phyloP scores from a whole-genome alignment of 1,140 invertebrate genomes.

The Aphis gossypii region DNA sequence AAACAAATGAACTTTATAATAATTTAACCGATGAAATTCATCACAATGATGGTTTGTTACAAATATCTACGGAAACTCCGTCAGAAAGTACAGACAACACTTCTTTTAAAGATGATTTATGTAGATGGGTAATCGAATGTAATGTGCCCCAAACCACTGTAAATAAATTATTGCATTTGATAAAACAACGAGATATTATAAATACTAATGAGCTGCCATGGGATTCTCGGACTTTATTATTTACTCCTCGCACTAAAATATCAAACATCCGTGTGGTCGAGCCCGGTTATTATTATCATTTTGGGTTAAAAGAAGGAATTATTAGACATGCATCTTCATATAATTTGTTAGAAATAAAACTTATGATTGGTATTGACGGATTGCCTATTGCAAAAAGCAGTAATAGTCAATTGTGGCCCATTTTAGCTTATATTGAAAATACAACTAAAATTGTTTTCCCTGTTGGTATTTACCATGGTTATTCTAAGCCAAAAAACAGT shows the following conservation, averaged over 20 bases:
- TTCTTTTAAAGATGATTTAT: not conserved
- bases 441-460: not conserved
- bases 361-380: not conserved
- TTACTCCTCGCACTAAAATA: too few species aligned
- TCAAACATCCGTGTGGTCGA: too few species aligned
- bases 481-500: not conserved
- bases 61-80: too few species aligned
- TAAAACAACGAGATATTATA: not conserved
- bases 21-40: too few species aligned
- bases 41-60: too few species aligned
- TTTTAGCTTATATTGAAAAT: conserved; percentile 6
- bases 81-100: too few species aligned
- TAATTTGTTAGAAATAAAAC: not conserved
- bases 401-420: not conserved
- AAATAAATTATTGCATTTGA: not conserved
- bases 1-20: too few species aligned
- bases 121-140: not conserved
- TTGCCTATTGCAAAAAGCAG: not conserved
- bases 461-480: not conserved
- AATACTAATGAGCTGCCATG: not conserved
- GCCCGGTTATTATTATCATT: too few species aligned
- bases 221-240: too few species aligned
- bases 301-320: not conserved
- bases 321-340: not conserved
- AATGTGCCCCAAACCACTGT: not conserved